Base-by-base conservation (phyloP, 2,113 vertebrate genomes). In the Alligator mississippiensis region DNA sequence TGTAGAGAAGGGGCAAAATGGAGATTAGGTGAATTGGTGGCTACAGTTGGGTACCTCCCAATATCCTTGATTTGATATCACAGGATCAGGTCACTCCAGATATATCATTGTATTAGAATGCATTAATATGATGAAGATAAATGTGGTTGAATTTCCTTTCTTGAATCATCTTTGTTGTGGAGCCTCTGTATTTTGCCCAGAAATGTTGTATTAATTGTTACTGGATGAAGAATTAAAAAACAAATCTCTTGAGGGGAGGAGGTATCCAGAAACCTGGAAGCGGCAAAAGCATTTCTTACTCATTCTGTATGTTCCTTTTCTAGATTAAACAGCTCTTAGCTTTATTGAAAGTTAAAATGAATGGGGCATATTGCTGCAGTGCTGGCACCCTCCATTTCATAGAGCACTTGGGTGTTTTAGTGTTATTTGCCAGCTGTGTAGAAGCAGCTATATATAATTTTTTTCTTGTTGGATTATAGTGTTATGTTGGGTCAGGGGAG, bases 331-430 rank as follows among this genome's bases (percentile, higher is more conserved):
- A 54, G 55, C 47, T 30, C 60, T 13, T 77, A 1, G 66, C 87
- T 75, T 34, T 28, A 6, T 18, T 86, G 18, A 0, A 1, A 85
- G n/a, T 47, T 54, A 60, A 25, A 22, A 75, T 27, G 14, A 34
- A 68, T 28, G 34, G 13, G 15, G 30, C 15, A 18, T 62, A 5
- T 78, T 72, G 15, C 11, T 19, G 0, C 21, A 55, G 19, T 11
- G 18, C 63, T 92, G 81, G 21, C 58, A 2, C 1, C 27, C 34
- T 15, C 13, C 5, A 54, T 25, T 77, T 6, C 8, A 34, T 17
- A 54, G 54, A 55, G 3, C 27, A 11, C 13, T 0, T 0, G 0
- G 22, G 38, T 79, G 15, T 62, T 59, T 25, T 4, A 0, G 6
- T 16, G 22, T 2, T 12, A 2, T 57, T 24, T 34, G 18, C 18